Conservation (phyloP, 92 coral and sea anemone genomes). For the Phenganax stokvisi region DNA sequence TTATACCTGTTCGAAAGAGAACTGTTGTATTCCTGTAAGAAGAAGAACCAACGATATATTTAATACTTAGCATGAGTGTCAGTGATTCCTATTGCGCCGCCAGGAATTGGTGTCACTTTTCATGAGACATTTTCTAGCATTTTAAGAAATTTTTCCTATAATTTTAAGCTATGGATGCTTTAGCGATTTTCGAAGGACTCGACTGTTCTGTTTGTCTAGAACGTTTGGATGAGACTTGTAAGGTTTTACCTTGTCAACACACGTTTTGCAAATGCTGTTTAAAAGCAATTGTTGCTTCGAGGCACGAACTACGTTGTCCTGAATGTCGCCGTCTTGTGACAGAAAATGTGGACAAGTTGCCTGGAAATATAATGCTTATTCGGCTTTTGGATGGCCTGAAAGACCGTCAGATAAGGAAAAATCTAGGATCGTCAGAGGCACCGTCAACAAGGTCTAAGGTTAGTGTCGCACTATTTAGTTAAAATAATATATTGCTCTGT, state of each 20-base stretch:
- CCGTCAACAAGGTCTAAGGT: slow-evolving; percentile 43
- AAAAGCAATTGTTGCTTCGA: slow-evolving; percentile 61
- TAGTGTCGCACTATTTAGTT: background rate
- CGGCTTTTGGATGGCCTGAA: slow-evolving; percentile 77
- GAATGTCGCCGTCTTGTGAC: slow-evolving; percentile 80
- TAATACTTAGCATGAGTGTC: slow-evolving; percentile 11
- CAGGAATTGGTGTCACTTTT: background rate
- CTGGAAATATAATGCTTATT: slow-evolving; percentile 73
- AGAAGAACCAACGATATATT: background rate
- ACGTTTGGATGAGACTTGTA: slow-evolving; percentile 79
- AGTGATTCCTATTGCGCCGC: background rate
- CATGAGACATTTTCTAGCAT: background rate
- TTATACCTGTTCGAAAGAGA: background rate
- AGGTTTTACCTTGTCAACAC: slow-evolving; percentile 96
- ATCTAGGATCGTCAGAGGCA: slow-evolving; percentile 27
- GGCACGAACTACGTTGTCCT: slow-evolving; percentile 90
- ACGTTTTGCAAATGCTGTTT: slow-evolving; percentile 86
- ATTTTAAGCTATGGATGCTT: slow-evolving; percentile 55
- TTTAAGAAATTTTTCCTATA: background rate
- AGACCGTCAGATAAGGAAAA: slow-evolving; percentile 50
- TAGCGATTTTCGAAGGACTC: slow-evolving; percentile 71
- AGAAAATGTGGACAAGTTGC: slow-evolving; percentile 72
- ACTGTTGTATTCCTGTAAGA: background rate
- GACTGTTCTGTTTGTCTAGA: slow-evolving; percentile 95
- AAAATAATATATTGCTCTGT: slow-evolving; percentile 4